Base-by-base conservation (phyloP, 2,888 invertebrate species). In the Heteropelma amictum region DNA sequence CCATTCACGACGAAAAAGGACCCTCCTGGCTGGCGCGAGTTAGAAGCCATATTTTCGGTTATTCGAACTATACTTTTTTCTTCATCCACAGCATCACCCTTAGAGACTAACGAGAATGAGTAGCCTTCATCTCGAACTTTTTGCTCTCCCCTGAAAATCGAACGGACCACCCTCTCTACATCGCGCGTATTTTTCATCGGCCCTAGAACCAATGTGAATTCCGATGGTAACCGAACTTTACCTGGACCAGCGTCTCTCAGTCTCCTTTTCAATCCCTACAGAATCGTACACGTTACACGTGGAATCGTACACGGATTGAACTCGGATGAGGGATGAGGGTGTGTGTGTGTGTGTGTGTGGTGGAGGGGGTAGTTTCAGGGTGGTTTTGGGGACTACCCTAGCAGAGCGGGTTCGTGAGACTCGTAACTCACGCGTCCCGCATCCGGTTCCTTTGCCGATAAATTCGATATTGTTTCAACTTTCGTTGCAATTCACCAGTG, bases 391-490 rank as follows among this genome's bases (percentile, higher is more conserved):
- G 53, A 45, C 45, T 51, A 56, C 64, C 38, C 60, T 40, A 42
- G n/a, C n/a, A n/a, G n/a, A n/a, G n/a, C 28, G 45, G 51, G 14
- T 56, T 45, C 61, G 60, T 35, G 42, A 45, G 73, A 76, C 67
- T 78, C 80, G 81, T 81, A 81, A 81, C 78, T 81, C 81, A 81
- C 67, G 70, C 70, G 76, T 72, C 72, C 77, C 77, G 72, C 80
- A 77, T 80, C 81, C 81, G 81, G 78, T 80, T 73, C 79, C 76
- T 78, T 73, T 70, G 45, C 81, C 88, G 83, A 88, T 88, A 88
- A 88, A 88, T 88, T 86, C 84, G 86, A 88, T 88, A 88, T 88
- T 88, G 88, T 88, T 88, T 87, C 84, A 88, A 88, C 87, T 88
- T 87, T 87, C 81, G 81, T 80, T 82, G 82, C 83, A 83, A 85